Conservation (phyloP, 2,797 vertebrate genomes). For the Siniperca undulata region DNA sequence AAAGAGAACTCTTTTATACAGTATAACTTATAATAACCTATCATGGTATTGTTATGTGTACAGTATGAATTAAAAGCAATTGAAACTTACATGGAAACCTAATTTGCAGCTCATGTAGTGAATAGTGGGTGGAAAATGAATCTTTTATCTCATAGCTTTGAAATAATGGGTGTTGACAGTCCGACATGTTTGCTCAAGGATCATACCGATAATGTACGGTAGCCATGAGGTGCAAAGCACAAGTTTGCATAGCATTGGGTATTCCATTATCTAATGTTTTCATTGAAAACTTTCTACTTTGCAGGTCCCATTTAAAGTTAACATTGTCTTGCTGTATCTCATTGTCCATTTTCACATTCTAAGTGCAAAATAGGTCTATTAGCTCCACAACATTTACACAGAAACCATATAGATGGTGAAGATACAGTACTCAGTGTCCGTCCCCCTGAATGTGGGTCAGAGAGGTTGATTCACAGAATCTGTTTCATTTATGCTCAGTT, state of each 20-base stretch:
- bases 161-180: background rate
- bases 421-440: conserved; percentile 5
- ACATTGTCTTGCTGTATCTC: conserved; percentile 15
- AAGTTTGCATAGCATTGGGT: background rate
- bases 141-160: background rate
- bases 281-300: conserved; percentile 26
- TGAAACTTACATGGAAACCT: background rate
- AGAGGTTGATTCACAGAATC: conserved; percentile 65
- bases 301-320: conserved; percentile 18
- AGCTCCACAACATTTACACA: conserved; percentile 16
- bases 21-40: background rate
- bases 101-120: background rate
- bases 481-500: conserved; percentile 59
- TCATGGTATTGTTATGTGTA: background rate
- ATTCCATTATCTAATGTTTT: background rate
- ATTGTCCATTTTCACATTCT: conserved; percentile 28
- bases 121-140: background rate
- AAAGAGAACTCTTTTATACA: background rate
- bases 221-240: background rate
- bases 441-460: conserved; percentile 50
- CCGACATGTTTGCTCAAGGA: background rate
- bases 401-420: conserved; percentile 15
- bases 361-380: conserved; percentile 10
- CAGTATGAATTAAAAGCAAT: conserved; percentile 13
- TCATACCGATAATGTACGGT: background rate